Base-by-base conservation (phyloP, 2,888 invertebrate genomes). In the Epistrophella euchroma region DNA sequence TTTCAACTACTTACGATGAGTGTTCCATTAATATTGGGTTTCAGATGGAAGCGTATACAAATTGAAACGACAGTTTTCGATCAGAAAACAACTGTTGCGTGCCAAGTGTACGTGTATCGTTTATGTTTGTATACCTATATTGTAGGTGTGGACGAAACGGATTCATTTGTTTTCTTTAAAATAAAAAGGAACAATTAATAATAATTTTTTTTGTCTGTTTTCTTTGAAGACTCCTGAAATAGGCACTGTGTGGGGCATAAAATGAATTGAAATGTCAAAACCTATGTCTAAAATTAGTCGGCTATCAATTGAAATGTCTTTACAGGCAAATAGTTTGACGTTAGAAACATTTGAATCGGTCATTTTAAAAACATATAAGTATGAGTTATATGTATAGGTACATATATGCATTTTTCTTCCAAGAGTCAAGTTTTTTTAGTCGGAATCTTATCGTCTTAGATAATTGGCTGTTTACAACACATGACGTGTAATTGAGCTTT, bases 161-260 rank as follows among this genome's bases (percentile, higher is more conserved):
- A 74, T 52, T 78, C 82, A 82, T 82, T 86, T 77, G 77, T 86
- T 82, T 82, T 78, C 17, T 64, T 58, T 35, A 50, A 81, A 77
- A 71, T 73, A 78, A 82, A 82, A 82, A 82, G 77, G 58, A 86
- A 78, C 77, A 71, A 86, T 86, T 86, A 82, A 86, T 86, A 86
- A 86, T 64, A 77, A 45, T 64, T 7, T 62, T 43, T 22, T 73
- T 55, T 62, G 22, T 60, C 0, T 37, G 19, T 73, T 19, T 56
- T 47, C 50, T 66, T 55, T 86, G 73, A 74, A 22, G 76, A 28
- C 32, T 81, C 47, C 11, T 1, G 2, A 45, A n/a, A 50, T 15
- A 35, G 52, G 37, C n/a, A 2, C n/a, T 15, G 35, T 32, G 40
- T 17, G 58, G 64, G 71, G 56, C 15, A 4, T 43, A 17, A 50